Evolutionary conservation across 2,797 vertebrate genomes (phyloP).

Genomic region (Anabacerthia variegaticeps): DNA sequence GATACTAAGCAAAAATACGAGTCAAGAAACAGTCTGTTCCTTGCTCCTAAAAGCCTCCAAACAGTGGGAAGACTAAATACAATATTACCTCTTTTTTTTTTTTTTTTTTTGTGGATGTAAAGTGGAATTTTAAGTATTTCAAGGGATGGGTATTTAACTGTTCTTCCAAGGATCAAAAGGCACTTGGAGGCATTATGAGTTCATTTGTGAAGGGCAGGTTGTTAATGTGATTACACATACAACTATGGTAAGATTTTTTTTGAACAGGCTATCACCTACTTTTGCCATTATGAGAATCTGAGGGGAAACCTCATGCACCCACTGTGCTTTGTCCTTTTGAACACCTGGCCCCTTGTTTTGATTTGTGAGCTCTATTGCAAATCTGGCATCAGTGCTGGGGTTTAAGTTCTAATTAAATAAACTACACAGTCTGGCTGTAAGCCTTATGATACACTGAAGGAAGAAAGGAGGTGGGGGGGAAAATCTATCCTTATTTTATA

Average conservation of each 20-base stretch:
- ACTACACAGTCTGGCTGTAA: neutral
- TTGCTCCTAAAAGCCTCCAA: neutral
- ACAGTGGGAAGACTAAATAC: neutral
- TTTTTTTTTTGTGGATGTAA: neutral
- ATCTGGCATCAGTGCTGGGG: slow-evolving; percentile 15
- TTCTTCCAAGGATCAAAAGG: neutral
- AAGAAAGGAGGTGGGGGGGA: fast-evolving
- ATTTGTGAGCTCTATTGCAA: slow-evolving; percentile 35
- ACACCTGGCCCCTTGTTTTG: slow-evolving; percentile 44
- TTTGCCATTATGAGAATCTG: neutral
- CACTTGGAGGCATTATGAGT: neutral
- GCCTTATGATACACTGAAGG: neutral
- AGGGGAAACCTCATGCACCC: neutral
- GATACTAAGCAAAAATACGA: neutral
- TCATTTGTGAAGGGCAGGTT: neutral
- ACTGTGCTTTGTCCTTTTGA: slow-evolving; percentile 5
- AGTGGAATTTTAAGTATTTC: neutral
- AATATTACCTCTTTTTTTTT: neutral
- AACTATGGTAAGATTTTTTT: neutral
- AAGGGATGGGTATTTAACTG: neutral
- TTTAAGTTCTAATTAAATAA: slow-evolving; percentile 45
- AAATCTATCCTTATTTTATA: neutral
- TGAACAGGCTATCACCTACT: neutral
- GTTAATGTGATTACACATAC: neutral
- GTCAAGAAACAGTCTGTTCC: neutral